Percentiles rank a stretch among this genome's conserved stretches.
Evolutionary conservation across 2,888 invertebrate species (phyloP).

Genomic region (Ormyrus nitidulus): DNA sequence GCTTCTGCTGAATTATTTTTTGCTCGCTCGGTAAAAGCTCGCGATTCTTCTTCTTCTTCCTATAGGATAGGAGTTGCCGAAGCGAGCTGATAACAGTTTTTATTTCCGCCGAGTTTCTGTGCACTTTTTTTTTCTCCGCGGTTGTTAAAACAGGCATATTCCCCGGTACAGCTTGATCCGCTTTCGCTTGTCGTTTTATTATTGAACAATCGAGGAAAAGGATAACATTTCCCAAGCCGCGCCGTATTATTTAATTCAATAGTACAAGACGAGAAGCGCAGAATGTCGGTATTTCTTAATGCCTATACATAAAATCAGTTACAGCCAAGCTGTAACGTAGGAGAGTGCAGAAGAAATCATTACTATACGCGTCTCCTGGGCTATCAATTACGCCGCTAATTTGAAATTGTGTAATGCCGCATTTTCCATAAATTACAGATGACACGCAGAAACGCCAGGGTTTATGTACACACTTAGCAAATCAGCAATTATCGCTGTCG

Average conservation of each 20-base stretch:
- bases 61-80: not conserved
- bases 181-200: too few relatives aligned
- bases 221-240: too few relatives aligned
- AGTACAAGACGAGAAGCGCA: not conserved
- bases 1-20: slow-evolving; percentile 27
- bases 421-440: slow-evolving; percentile 48
- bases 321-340: not conserved
- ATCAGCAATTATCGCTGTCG: slow-evolving; percentile 34
- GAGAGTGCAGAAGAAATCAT: slow-evolving; percentile 12
- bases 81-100: slow-evolving; percentile 1
- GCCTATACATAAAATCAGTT: slow-evolving; percentile 36
- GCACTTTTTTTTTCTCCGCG: not conserved
- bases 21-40: not conserved
- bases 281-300: slow-evolving; percentile 24
- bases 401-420: slow-evolving; percentile 35
- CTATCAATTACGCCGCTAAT: slow-evolving; percentile 40
- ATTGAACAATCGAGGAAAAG: too few relatives aligned
- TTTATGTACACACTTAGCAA: slow-evolving; percentile 5
- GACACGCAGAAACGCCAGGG: slow-evolving; percentile 13
- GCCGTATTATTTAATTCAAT: slow-evolving; percentile 22
- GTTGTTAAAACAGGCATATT: too few relatives aligned
- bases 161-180: too few relatives aligned
- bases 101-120: too few relatives aligned
- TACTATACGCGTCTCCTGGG: not conserved
- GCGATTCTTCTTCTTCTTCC: slow-evolving; percentile 1